Conservation (phyloP, 2,113 vertebrate genomes). For the Apistogramma diplotaenia region DNA sequence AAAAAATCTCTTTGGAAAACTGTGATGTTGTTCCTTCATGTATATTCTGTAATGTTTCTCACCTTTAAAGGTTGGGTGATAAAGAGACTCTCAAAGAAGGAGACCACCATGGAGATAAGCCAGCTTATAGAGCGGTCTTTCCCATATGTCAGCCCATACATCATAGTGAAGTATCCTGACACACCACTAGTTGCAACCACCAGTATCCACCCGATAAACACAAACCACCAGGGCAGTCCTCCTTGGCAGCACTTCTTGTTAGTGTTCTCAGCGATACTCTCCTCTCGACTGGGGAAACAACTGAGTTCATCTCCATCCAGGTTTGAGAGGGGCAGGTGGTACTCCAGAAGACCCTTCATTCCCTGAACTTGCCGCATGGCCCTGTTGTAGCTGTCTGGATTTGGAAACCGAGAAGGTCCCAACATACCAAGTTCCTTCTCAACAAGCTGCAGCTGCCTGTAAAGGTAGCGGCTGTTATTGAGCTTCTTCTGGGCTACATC, state of each 20-base stretch:
- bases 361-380: constrained; percentile 84
- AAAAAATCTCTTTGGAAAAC: no score
- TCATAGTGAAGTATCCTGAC: constrained; percentile 91
- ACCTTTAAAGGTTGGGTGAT: constrained; percentile 95
- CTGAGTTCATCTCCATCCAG: constrained; percentile 55
- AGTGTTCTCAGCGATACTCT: constrained; percentile 22
- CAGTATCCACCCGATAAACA: constrained; percentile 88
- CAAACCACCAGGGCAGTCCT: constrained; percentile 92
- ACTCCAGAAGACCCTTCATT: constrained; percentile 83
- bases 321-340: constrained; percentile 45
- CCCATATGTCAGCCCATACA: constrained; percentile 90
- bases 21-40: no score
- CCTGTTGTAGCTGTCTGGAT: constrained; percentile 76
- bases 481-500: constrained; percentile 69
- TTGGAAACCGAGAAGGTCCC: constrained; percentile 78
- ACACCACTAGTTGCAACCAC: constrained; percentile 83
- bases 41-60: constrained; percentile 15
- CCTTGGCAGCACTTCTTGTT: constrained; percentile 61
- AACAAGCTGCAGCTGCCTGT: constrained; percentile 83
- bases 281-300: constrained; percentile 57
- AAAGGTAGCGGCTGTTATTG: constrained; percentile 80
- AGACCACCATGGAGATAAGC: constrained; percentile 91
- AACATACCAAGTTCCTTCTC: constrained; percentile 83
- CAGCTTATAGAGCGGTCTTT: constrained; percentile 88
- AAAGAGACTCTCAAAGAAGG: constrained; percentile 93